Percentiles rank a stretch among this genome's conserved stretches.
Evolutionary conservation across 2,888 invertebrate species (phyloP).

Genomic region (Yponomeuta cagnagella): DNA sequence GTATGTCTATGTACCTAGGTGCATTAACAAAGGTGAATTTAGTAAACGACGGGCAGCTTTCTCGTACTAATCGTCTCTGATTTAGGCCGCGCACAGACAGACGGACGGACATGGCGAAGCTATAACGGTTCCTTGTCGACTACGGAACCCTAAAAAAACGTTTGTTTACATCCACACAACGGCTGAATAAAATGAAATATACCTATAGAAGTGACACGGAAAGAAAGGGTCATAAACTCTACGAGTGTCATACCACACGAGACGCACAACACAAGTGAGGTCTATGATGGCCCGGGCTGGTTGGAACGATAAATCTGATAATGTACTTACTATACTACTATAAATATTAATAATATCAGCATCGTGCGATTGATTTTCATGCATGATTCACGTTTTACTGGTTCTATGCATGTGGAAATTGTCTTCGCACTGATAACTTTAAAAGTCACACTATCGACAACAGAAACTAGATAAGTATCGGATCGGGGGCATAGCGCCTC

Average conservation of each 20-base stretch:
- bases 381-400: background rate
- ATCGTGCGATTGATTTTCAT: background rate
- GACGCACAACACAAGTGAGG: background rate
- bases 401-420: background rate
- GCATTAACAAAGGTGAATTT: too few species aligned
- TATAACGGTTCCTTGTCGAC: too few species aligned
- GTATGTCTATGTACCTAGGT: too few species aligned
- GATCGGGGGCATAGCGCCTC: background rate
- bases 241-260: background rate
- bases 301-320: too few species aligned
- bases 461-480: background rate
- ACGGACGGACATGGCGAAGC: too few species aligned
- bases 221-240: background rate
- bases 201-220: background rate
- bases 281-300: background rate
- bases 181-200: background rate
- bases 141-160: too few species aligned
- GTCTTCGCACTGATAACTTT: conserved; percentile 3
- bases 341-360: background rate
- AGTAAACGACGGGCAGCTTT: too few species aligned
- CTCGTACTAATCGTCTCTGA: too few species aligned
- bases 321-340: too few species aligned
- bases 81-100: too few species aligned
- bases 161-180: background rate
- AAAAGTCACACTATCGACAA: background rate